Evolutionary conservation across 2,113 vertebrate species (phyloP).

Genomic region (Ameiurus melas): DNA sequence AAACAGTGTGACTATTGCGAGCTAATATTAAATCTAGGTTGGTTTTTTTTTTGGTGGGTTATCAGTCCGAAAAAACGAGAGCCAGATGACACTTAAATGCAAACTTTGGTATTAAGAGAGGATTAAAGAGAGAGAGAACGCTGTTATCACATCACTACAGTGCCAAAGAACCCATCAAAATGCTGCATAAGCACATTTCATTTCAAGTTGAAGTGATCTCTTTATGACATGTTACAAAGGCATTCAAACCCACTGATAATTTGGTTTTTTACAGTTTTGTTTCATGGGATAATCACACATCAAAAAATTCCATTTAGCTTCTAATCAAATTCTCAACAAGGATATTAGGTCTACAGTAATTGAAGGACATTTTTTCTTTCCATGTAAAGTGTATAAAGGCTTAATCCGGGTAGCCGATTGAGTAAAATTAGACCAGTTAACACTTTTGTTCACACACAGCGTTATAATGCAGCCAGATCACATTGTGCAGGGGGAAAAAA

Average conservation of each 20-base stretch:
- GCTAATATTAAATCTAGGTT: constrained; percentile 64
- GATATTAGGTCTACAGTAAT: constrained; percentile 79
- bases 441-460: constrained; percentile 61
- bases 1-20: constrained; percentile 61
- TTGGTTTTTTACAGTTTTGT: constrained; percentile 84
- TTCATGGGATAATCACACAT: constrained; percentile 87
- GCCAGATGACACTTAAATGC: neutral
- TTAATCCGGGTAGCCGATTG: constrained; percentile 82
- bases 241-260: constrained; percentile 84
- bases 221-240: constrained; percentile 76
- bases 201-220: constrained; percentile 83
- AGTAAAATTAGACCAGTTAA: constrained; percentile 84
- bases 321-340: constrained; percentile 86
- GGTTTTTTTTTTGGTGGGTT: constrained; percentile 53
- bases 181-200: constrained; percentile 70
- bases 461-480: constrained; percentile 58
- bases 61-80: neutral
- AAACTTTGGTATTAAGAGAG: constrained; percentile 1
- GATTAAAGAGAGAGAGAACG: neutral
- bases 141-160: constrained; percentile 57
- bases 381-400: constrained; percentile 81
- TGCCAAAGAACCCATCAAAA: constrained; percentile 60
- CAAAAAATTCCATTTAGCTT: constrained; percentile 82
- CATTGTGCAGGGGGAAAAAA: neutral
- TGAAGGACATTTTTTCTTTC: constrained; percentile 75